Evolutionary conservation across 2,888 invertebrate genomes (phyloP), one percentile per base, ranked within the genome.

Genomic region (Xestia sexstrigata): DNA sequence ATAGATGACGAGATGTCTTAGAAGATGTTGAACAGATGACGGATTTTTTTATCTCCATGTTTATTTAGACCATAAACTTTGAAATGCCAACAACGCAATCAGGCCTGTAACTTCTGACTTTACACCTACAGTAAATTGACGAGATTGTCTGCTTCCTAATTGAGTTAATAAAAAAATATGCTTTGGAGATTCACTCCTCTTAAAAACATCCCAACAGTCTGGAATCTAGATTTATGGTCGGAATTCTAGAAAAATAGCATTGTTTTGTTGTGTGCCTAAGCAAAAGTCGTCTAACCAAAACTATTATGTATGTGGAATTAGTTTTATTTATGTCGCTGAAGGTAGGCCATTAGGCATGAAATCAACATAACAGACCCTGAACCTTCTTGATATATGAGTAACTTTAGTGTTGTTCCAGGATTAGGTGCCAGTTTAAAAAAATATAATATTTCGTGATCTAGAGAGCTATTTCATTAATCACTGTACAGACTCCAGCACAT

Each of bases 141-240:
- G 45, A 81, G 82, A 87, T 87, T 77, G 87, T 74, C 83, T 26
- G 68, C 73, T 85, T 87, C 85, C 87, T 87, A 87, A 87, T 87
- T 81, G 79, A 78, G 81, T 83, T 79, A 79, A 78, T 75, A 77
- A 74, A 85, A 77, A 83, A 82, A 78, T 62, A 26, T 15, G 49
- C 62, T 67, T 74, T 69, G 45, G 42, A 69, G 67, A 73, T 73
- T 70, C 62, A 76, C 23, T 47, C 35, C 74, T 74, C 74, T 35
- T 72, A 78, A 78, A 76, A 60, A 71, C 45, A 45, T 72, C 58
- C 35, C 49, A 47, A 55, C 52, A n/a, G 58, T n/a, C n/a, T n/a
- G n/a, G n/a, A n/a, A n/a, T 60, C 42, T 63, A 79, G 62, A 79
- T 78, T 78, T 78, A 78, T 35, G 15, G 17, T 58, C 39, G 15